A percentile compares a stretch with the other conserved stretches of the same genome.
Conservation (phyloP, 2,113 vertebrate species). For the Ifrita kowaldi region DNA sequence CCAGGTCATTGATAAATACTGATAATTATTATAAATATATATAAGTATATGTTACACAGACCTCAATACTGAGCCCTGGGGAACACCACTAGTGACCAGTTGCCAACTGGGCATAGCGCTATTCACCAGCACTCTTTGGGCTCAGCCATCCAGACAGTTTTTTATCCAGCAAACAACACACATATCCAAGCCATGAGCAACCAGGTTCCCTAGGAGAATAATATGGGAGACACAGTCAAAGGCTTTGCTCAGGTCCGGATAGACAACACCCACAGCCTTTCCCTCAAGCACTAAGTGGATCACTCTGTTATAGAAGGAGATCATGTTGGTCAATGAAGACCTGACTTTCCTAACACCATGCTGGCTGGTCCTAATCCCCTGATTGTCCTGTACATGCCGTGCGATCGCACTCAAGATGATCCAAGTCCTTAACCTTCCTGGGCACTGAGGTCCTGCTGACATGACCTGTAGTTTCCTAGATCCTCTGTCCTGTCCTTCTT, state of each 20-base stretch:
- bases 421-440: neutral
- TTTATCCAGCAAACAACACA: neutral
- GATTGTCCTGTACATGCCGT: neutral
- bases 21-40: neutral
- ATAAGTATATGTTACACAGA: neutral
- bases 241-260: neutral
- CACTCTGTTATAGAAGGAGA: neutral
- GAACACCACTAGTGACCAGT: neutral
- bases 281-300: accelerated
- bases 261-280: neutral
- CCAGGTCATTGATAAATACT: neutral
- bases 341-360: neutral
- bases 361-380: neutral
- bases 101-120: accelerated
- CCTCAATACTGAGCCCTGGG: neutral
- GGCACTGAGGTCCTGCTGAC: neutral
- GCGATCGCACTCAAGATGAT: neutral
- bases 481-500: neutral
- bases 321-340: neutral
- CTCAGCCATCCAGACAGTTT: neutral
- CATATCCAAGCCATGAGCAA: neutral
- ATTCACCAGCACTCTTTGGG: neutral
- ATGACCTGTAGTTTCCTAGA: neutral
- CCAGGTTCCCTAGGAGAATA: neutral
- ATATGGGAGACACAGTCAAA: neutral